Evolutionary conservation across 2,797 vertebrate species (phyloP).

Genomic region (Hylomyscus alleni): DNA sequence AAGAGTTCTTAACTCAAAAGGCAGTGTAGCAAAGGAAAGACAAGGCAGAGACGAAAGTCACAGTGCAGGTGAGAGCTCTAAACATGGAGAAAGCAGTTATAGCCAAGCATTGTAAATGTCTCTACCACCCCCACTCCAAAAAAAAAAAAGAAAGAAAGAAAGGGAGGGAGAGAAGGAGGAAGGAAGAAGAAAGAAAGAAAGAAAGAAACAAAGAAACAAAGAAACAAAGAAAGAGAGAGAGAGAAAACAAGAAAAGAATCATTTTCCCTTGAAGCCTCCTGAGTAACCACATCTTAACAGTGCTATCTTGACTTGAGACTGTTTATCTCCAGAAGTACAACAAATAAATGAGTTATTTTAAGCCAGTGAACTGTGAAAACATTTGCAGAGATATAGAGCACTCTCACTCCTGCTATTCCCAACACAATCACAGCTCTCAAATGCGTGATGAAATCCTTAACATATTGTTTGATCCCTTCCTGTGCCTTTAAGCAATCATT

Average conservation of each 20-base stretch:
- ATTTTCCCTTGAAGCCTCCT: neutral
- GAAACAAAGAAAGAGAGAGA: too few species aligned
- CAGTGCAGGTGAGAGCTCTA: neutral
- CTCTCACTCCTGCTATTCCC: neutral
- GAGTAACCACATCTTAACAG: neutral
- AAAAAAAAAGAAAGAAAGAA: too few species aligned
- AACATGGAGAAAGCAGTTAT: neutral
- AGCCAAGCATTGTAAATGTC: neutral
- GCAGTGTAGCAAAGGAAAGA: neutral
- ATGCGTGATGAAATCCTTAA: neutral
- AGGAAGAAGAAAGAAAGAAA: too few species aligned
- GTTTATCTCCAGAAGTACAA: neutral
- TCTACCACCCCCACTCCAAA: neutral
- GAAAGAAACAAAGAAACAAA: too few species aligned
- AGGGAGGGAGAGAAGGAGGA: too few species aligned
- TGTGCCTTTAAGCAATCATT: neutral
- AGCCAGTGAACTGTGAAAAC: neutral
- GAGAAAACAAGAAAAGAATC: too few species aligned
- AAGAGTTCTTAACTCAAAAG: neutral
- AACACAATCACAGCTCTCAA: neutral
- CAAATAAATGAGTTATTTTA: neutral
- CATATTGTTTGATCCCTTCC: neutral
- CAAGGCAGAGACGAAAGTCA: neutral
- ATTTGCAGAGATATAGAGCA: neutral
- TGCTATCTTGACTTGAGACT: neutral